phyloP scores from a whole-genome alignment of 1,140 invertebrate species.

The Magallana gigas region DNA sequence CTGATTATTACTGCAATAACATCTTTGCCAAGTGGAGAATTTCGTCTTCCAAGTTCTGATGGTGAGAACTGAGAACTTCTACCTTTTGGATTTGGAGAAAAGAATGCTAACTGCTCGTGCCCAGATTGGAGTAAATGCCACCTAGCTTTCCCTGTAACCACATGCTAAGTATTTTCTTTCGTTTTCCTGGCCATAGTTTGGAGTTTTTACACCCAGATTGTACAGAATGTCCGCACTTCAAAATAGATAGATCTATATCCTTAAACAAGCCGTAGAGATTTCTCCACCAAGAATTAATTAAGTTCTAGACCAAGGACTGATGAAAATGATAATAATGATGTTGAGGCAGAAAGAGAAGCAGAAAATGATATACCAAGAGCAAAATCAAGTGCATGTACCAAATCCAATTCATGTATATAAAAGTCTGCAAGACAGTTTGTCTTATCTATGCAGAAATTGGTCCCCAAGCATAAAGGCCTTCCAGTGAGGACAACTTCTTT shows the following conservation, averaged over 20 bases:
- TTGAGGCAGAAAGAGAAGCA: too few species aligned
- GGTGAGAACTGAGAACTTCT: not conserved
- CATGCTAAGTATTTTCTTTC: constrained; percentile 22
- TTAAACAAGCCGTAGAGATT: not conserved
- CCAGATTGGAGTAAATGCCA: constrained; percentile 30
- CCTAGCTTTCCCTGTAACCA: constrained; percentile 37
- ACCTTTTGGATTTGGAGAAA: not conserved
- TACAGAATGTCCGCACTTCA: not conserved
- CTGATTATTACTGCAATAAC: not conserved
- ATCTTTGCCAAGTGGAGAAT: not conserved
- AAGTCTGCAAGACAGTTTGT: not conserved
- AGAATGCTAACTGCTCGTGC: not conserved
- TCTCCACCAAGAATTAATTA: too few species aligned
- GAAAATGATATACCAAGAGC: too few species aligned
- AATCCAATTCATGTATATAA: not conserved
- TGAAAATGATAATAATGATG: too few species aligned
- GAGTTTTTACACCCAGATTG: not conserved
- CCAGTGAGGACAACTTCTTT: not conserved
- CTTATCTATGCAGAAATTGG: not conserved
- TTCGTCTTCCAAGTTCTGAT: constrained; percentile 15
- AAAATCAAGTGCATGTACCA: not conserved
- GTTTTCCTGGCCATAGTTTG: constrained; percentile 11
- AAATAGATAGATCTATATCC: not conserved
- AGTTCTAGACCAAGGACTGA: too few species aligned
- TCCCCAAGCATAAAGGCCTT: not conserved